Evolutionary conservation across 2,797 vertebrate species (phyloP).

Genomic region (Leptoclinus maculatus): DNA sequence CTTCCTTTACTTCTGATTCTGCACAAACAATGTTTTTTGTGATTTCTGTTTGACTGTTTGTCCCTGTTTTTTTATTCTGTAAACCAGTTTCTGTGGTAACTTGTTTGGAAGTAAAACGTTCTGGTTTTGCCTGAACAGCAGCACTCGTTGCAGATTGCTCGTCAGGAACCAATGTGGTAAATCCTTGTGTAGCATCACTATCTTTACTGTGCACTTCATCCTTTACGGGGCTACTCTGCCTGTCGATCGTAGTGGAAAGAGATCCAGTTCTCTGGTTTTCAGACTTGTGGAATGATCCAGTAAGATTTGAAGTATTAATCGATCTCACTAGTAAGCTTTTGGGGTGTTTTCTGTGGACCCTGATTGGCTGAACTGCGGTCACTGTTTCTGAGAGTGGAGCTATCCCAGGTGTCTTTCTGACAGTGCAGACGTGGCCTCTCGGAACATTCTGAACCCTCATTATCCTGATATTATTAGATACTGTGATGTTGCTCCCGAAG

Average conservation of each 20-base stretch:
- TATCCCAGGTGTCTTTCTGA: background rate
- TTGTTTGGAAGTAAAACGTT: background rate
- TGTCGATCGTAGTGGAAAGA: background rate
- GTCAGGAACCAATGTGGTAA: background rate
- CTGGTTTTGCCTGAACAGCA: background rate
- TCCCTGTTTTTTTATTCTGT: background rate
- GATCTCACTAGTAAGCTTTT: background rate
- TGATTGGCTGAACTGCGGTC: background rate
- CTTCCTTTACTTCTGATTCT: slow-evolving; percentile 15
- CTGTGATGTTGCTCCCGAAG: background rate
- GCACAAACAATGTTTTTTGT: background rate
- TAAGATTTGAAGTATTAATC: background rate
- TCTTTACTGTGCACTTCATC: background rate
- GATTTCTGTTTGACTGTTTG: background rate
- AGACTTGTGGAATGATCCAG: background rate
- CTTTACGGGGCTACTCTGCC: background rate
- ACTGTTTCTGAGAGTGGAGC: background rate
- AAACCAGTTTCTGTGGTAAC: background rate
- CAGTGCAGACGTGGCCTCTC: background rate
- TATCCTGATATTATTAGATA: background rate
- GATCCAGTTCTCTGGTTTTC: slow-evolving; percentile 1
- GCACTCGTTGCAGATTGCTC: background rate
- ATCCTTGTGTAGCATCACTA: background rate
- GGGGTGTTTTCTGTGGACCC: slow-evolving; percentile 9
- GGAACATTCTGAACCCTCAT: background rate